phyloP scores from a whole-genome alignment of 2,888 invertebrate genomes.

The Atethmia centrago region DNA sequence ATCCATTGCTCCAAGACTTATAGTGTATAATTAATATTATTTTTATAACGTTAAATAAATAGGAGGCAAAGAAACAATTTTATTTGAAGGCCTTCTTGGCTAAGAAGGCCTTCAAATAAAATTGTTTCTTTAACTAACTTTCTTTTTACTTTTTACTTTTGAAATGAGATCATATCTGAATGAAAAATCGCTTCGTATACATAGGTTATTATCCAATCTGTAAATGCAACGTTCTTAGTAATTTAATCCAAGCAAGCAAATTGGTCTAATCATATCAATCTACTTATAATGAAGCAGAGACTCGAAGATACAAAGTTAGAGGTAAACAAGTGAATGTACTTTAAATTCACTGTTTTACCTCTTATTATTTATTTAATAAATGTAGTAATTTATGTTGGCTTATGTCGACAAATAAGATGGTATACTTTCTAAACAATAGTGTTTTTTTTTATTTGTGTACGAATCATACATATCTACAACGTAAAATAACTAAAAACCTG shows the following conservation, averaged over 20 bases:
- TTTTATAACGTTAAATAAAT: slow-evolving; percentile 34
- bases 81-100: slow-evolving; percentile 19
- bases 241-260: slow-evolving; percentile 54
- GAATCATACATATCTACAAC: neutral
- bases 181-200: slow-evolving; percentile 56
- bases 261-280: slow-evolving; percentile 59
- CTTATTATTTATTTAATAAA: too few relatives aligned
- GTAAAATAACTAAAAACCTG: neutral
- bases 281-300: slow-evolving; percentile 46
- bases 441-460: too few relatives aligned
- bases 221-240: slow-evolving; percentile 41
- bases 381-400: neutral
- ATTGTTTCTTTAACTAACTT: too few relatives aligned
- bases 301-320: slow-evolving; percentile 35
- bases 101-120: too few relatives aligned
- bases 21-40: too few relatives aligned
- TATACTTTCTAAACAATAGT: too few relatives aligned
- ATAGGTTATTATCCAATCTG: slow-evolving; percentile 54
- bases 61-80: neutral
- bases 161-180: slow-evolving; percentile 60
- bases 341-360: slow-evolving; percentile 27
- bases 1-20: too few relatives aligned
- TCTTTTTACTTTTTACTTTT: too few relatives aligned
- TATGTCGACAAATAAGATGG: too few relatives aligned
- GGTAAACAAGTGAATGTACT: slow-evolving; percentile 51